Conservation (phyloP, 2,888 invertebrate species). For the Pinctada fucata region DNA sequence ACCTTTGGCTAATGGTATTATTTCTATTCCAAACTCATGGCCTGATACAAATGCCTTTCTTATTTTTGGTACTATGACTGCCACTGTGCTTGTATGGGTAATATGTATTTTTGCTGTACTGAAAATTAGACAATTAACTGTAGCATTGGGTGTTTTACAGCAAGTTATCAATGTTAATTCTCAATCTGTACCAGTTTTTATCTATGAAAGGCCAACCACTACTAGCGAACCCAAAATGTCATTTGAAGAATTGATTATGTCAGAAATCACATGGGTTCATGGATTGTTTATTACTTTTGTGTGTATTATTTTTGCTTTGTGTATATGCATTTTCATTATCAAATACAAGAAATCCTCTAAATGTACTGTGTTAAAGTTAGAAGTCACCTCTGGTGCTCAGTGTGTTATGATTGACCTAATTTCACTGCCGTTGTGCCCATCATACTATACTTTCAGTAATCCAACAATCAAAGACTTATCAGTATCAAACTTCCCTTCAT, state of each 20-base stretch:
- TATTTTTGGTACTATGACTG: slow-evolving; percentile 11
- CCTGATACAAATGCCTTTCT: slow-evolving; percentile 25
- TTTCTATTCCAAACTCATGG: slow-evolving; percentile 15
- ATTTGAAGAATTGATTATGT: slow-evolving; percentile 2
- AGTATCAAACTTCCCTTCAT: background rate
- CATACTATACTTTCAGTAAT: background rate
- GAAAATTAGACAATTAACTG: slow-evolving; percentile 21
- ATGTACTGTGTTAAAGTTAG: slow-evolving; percentile 8
- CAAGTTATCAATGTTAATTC: slow-evolving; percentile 11
- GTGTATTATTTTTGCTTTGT: background rate
- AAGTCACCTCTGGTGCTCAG: slow-evolving; percentile 23
- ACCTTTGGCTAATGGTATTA: slow-evolving; percentile 33
- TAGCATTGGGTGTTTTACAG: slow-evolving; percentile 11
- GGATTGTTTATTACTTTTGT: background rate
- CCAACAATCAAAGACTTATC: background rate
- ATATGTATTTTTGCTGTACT: background rate
- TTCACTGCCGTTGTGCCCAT: slow-evolving; percentile 15
- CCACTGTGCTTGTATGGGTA: slow-evolving; percentile 5
- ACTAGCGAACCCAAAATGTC: background rate
- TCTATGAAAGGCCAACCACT: background rate
- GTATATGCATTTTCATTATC: background rate
- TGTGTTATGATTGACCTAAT: slow-evolving; percentile 24
- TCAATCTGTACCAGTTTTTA: slow-evolving; percentile 16
- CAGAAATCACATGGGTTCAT: slow-evolving; percentile 27
- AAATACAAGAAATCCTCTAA: background rate